Conservation (phyloP, 1,140 invertebrate species). For the Patella vulgata region DNA sequence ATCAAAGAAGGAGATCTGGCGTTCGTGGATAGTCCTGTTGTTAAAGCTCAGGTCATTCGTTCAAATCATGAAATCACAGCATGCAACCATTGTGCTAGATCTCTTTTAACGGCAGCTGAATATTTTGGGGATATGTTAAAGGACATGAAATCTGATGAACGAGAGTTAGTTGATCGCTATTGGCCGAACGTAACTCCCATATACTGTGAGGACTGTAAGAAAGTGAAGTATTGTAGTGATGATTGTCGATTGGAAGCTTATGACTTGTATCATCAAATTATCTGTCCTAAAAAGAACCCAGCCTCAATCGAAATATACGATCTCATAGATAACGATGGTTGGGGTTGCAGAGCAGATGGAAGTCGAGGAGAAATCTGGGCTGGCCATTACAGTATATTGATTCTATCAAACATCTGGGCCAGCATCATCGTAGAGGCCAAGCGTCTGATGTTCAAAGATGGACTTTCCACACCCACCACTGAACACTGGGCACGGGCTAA, state of each 20-base stretch:
- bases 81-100: slow-evolving; percentile 51
- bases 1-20: slow-evolving; percentile 38
- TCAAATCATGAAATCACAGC: slow-evolving; percentile 39
- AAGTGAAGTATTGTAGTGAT: slow-evolving; percentile 53
- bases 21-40: slow-evolving; percentile 37
- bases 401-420: slow-evolving; percentile 54
- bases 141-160: slow-evolving; percentile 18
- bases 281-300: slow-evolving; percentile 50
- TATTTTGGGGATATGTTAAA: slow-evolving; percentile 48
- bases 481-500: slow-evolving; percentile 59
- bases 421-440: slow-evolving; percentile 46
- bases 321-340: slow-evolving; percentile 46
- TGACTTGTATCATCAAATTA: slow-evolving; percentile 48
- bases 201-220: slow-evolving; percentile 41
- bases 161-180: slow-evolving; percentile 37
- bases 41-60: slow-evolving; percentile 35
- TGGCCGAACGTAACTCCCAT: slow-evolving; percentile 47
- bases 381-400: slow-evolving; percentile 51
- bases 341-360: slow-evolving; percentile 31
- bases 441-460: slow-evolving; percentile 38
- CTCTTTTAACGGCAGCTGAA: slow-evolving; percentile 41
- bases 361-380: slow-evolving; percentile 43
- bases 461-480: slow-evolving; percentile 31
- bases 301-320: slow-evolving; percentile 45
- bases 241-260: slow-evolving; percentile 43